phyloP scores from a whole-genome alignment of 2,113 vertebrate species.

The Perca schrenkii region DNA sequence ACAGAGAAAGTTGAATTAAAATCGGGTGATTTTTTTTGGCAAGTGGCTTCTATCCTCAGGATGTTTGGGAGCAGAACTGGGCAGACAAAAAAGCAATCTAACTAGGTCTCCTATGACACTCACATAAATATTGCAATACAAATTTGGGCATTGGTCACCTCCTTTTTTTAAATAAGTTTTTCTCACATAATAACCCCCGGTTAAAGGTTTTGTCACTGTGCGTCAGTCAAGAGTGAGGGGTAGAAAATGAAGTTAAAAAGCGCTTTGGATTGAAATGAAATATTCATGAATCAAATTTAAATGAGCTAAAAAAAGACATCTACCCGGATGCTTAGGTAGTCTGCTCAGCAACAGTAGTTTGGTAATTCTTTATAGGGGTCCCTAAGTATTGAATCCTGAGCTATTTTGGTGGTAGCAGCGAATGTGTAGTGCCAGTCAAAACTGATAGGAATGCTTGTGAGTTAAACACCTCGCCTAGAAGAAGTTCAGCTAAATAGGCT shows the following conservation, averaged over 20 bases:
- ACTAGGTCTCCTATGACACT: conserved; percentile 65
- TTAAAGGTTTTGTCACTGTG: conserved; percentile 51
- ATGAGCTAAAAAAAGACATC: conserved; percentile 77
- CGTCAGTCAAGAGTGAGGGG: conserved; percentile 51
- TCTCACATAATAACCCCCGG: conserved; percentile 55
- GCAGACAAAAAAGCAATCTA: conserved; percentile 60
- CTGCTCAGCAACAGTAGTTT: conserved; percentile 63
- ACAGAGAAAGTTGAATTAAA: conserved; percentile 65
- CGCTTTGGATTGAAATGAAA: conserved; percentile 76
- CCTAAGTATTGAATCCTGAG: conserved; percentile 55
- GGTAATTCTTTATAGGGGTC: conserved; percentile 58
- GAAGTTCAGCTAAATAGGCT: conserved; percentile 33
- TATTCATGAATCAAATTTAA: conserved; percentile 82
- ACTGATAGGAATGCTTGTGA: conserved; percentile 45
- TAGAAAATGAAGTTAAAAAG: conserved; percentile 74
- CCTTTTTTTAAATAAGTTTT: conserved; percentile 42
- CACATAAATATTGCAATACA: conserved; percentile 70
- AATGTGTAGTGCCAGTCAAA: conserved; percentile 45
- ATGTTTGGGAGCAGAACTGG: conserved; percentile 63
- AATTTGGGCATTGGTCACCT: conserved; percentile 37
- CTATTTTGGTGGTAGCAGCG: conserved; percentile 59
- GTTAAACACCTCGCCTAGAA: conserved; percentile 18
- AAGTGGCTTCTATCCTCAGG: conserved; percentile 46
- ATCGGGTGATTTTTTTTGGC: conserved; percentile 50
- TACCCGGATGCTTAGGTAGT: conserved; percentile 61